Conservation (phyloP, 2,888 invertebrate genomes). For the Hyposoter dolosus region DNA sequence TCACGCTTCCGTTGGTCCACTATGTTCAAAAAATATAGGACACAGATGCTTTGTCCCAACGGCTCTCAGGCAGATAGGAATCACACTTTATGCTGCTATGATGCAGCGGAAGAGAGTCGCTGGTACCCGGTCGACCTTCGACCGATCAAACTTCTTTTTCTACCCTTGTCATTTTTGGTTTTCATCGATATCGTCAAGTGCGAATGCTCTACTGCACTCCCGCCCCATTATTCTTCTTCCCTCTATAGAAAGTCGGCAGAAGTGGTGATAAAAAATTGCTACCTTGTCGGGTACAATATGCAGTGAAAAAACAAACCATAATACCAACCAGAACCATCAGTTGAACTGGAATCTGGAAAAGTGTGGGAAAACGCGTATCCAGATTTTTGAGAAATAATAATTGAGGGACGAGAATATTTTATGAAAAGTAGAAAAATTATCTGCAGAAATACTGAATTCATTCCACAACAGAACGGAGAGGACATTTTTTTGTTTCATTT, state of each 20-base stretch:
- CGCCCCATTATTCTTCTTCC: background rate
- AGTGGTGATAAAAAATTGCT: background rate
- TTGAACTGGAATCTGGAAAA: background rate
- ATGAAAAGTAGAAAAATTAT: background rate
- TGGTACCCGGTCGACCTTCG: constrained; percentile 28
- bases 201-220: background rate
- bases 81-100: constrained; percentile 13
- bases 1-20: constrained; percentile 30
- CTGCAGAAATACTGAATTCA: background rate
- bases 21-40: constrained; percentile 25
- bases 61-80: constrained; percentile 30
- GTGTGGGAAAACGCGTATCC: background rate
- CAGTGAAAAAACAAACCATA: background rate
- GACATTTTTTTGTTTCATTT: too few species aligned
- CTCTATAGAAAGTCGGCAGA: background rate
- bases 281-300: background rate
- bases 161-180: background rate
- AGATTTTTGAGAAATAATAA: background rate
- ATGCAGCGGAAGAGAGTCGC: constrained; percentile 18
- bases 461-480: too few species aligned
- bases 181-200: constrained; percentile 17
- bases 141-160: constrained; percentile 22
- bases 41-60: constrained; percentile 38
- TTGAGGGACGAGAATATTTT: background rate
- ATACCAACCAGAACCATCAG: background rate